Conservation (phyloP, 1,140 invertebrate genomes). For the Drosophila nebulosa region DNA sequence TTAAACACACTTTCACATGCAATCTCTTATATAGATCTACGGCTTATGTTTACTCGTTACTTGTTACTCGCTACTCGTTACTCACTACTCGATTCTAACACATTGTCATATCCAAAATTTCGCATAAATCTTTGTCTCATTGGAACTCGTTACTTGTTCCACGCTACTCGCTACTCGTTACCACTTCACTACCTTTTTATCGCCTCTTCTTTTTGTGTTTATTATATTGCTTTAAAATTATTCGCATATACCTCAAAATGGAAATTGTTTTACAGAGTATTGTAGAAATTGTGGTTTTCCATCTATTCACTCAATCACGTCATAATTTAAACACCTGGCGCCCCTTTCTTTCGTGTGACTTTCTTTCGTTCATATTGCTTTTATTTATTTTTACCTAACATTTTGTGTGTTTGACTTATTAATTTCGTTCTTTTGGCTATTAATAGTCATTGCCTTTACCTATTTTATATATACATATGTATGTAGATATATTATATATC, state of each 20-base stretch:
- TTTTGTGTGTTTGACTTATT: constrained; percentile 22
- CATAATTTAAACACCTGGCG: constrained; percentile 62
- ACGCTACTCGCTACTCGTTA: too few species aligned
- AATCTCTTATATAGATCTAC: too few species aligned
- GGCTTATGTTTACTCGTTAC: too few species aligned
- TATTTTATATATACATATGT: constrained; percentile 13
- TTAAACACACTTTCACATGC: too few species aligned
- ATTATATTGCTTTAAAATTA: too few species aligned
- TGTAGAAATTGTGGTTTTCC: constrained; percentile 22
- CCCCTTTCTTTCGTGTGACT: constrained; percentile 24
- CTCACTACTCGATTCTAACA: too few species aligned
- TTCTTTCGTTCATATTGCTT: constrained; percentile 22
- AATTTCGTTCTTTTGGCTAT: not conserved
- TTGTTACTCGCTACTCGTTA: too few species aligned
- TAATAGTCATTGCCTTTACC: constrained; percentile 10
- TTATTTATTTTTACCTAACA: constrained; percentile 1
- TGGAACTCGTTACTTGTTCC: too few species aligned
- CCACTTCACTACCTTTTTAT: too few species aligned
- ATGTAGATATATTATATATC: not conserved
- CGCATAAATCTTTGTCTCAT: too few species aligned
- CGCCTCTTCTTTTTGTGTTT: too few species aligned
- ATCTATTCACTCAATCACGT: constrained; percentile 37
- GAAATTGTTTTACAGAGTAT: constrained; percentile 15
- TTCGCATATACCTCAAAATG: constrained; percentile 1
- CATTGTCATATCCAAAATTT: too few species aligned